Evolutionary conservation across 2,888 invertebrate species (phyloP), one percentile per base, ranked within the genome.

Genomic region (Drosophila neonasuta): DNA sequence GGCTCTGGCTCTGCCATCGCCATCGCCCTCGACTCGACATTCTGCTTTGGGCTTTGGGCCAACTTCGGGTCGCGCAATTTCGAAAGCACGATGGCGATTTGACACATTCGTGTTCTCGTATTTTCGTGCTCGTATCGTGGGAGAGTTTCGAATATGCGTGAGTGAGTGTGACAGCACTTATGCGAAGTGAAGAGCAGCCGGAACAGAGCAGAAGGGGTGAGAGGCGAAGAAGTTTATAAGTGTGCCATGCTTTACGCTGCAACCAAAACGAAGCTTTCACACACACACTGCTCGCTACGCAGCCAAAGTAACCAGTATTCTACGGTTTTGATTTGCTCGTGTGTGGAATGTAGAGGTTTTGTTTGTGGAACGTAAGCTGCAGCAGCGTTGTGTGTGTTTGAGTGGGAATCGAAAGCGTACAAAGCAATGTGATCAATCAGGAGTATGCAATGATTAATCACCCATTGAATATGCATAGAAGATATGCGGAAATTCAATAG

Each of bases 231-330:
- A 4, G 34, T 54, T 51, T 72, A 77, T 80, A 81, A 81, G 61
- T 81, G 84, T 79, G 81, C 79, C 84, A 80, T 46, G 51, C 54
- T 60, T 48, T 17, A 61, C 63, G 50, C 55, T 74, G 61, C 65
- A 61, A 63, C 55, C 68, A 29, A 39, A 60, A n/a, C 73, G 65
- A 68, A 76, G 62, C 76, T 70, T 59, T 57, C 15, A 50, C 34
- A 57, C 42, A 24, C 6, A 24, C 24, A 24, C 24, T 24, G 24
- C 44, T 50, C 59, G 45, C 5, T 46, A 45, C 45, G 30, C 48
- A 30, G 52, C 34, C 41, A 48, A 34, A 41, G 48, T 46, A 63
- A 56, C 55, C 75, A 56, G 49, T 48, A 60, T 57, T 51, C 51
- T 50, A 29, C 36, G 50, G 54, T 36, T 56, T 32, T 30, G 36